Conservation (phyloP, 2,888 invertebrate genomes). For the Lamellibrachia columna region DNA sequence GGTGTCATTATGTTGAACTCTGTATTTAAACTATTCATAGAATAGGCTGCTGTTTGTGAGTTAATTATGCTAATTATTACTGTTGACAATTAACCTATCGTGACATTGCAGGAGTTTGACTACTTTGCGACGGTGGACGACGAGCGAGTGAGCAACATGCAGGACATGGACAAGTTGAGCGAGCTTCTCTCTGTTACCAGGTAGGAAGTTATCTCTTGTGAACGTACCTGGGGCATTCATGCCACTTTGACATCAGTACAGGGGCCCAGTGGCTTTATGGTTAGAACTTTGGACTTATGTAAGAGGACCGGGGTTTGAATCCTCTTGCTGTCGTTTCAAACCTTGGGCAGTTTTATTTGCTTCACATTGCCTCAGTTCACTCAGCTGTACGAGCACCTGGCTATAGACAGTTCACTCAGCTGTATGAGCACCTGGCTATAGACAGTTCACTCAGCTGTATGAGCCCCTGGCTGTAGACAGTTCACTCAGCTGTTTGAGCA, state of each 20-base stretch:
- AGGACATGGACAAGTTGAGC: conserved; percentile 90
- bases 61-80: background rate
- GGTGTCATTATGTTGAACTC: background rate
- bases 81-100: background rate
- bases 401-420: too few relatives aligned
- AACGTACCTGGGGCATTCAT: conserved; percentile 4
- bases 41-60: background rate
- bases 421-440: too few relatives aligned
- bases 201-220: conserved; percentile 20
- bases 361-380: too few relatives aligned
- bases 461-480: too few relatives aligned
- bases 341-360: too few relatives aligned
- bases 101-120: conserved; percentile 69
- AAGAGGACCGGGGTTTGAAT: too few relatives aligned
- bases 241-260: background rate
- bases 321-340: too few relatives aligned
- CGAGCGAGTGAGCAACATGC: conserved; percentile 84
- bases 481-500: too few relatives aligned
- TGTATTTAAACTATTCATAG: background rate
- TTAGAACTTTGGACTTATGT: too few relatives aligned
- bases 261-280: background rate
- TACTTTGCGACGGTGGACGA: conserved; percentile 80
- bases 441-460: too few relatives aligned
- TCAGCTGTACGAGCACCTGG: too few relatives aligned
- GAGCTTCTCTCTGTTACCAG: conserved; percentile 69